A percentile compares a stretch with the other conserved stretches of the same genome.
Conservation (phyloP, 1,140 invertebrate species). For the Capitella teleta region DNA sequence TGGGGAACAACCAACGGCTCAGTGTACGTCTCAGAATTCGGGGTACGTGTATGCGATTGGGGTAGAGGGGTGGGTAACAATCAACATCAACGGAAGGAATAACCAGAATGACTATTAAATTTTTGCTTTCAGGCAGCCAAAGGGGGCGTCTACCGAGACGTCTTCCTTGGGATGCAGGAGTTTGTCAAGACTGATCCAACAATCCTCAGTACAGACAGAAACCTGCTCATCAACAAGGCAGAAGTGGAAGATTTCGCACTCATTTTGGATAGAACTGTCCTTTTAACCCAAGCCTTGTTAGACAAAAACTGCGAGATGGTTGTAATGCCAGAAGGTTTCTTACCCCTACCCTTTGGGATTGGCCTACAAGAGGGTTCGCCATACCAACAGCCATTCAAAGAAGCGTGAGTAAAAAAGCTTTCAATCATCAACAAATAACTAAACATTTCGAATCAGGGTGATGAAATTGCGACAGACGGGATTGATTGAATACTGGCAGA, state of each 20-base stretch:
- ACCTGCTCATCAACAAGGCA: conserved; percentile 15
- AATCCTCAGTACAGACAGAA: conserved; percentile 11
- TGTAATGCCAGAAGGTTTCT: neutral
- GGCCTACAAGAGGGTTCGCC: neutral
- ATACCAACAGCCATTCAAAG: no score
- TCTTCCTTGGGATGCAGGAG: conserved; percentile 17
- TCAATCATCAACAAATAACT: no score
- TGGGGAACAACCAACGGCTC: conserved; percentile 12
- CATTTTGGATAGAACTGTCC: conserved; percentile 17
- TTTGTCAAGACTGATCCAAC: conserved; percentile 14
- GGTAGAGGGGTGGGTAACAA: no score
- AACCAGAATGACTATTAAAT: no score
- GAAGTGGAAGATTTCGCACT: conserved; percentile 19
- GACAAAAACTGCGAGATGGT: neutral
- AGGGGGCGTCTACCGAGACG: neutral
- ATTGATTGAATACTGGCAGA: neutral
- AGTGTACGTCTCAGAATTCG: conserved; percentile 8
- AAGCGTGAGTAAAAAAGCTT: no score
- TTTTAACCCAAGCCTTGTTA: conserved; percentile 5
- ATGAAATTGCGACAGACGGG: neutral
- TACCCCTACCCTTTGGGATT: neutral
- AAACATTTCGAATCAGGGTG: conserved; percentile 1
- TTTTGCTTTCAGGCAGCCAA: conserved; percentile 10
- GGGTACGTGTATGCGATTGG: no score
- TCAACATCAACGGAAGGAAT: no score